Evolutionary conservation across 2,888 invertebrate species (phyloP), one percentile per base, ranked within the genome.

Genomic region (Dryococelus australis): DNA sequence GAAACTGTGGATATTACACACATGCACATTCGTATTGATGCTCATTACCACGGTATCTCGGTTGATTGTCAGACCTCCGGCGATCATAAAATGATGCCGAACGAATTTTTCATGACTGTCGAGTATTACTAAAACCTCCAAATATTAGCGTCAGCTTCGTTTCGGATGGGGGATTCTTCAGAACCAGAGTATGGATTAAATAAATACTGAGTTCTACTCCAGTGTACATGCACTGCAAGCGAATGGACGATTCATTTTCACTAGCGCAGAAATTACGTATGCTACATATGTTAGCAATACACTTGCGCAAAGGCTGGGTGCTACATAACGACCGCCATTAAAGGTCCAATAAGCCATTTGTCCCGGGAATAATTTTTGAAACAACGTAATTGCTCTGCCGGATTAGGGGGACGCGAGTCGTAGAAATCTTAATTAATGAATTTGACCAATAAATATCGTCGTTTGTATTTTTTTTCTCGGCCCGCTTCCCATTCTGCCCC

Each of bases 371-470:
- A 65, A 3, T 65, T 65, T 65, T 65, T 65, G 65, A 65, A 65
- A 65, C 65, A 65, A 65, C 65, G 20, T 65, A 65, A 65, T 65
- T 65, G 65, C 65, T 10, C n/a, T 65, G 65, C n/a, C 65, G 65
- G 65, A 16, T 65, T 65, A 65, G 65, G 65, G 65, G 65, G 24
- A 8, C 8, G 16, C 20, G 65, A 65, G 65, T n/a, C 65, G n/a
- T 65, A 27, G 28, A 83, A 83, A 83, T 83, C 28, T 83, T 83
- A 83, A 83, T 83, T 83, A 83, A 83, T 83, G 83, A 83, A 83
- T 83, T 43, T 43, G 10, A n/a, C 35, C 13, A 24, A 83, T 83
- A 83, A 83, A 83, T 83, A 83, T 26, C 43, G 35, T 24, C 27
- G 35, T 24, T n/a, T 65, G 20, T 65, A 65, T 35, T 3, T 65